Evolutionary conservation across 2,797 vertebrate genomes (phyloP).

Genomic region (Schizopygopsis pylzovi): DNA sequence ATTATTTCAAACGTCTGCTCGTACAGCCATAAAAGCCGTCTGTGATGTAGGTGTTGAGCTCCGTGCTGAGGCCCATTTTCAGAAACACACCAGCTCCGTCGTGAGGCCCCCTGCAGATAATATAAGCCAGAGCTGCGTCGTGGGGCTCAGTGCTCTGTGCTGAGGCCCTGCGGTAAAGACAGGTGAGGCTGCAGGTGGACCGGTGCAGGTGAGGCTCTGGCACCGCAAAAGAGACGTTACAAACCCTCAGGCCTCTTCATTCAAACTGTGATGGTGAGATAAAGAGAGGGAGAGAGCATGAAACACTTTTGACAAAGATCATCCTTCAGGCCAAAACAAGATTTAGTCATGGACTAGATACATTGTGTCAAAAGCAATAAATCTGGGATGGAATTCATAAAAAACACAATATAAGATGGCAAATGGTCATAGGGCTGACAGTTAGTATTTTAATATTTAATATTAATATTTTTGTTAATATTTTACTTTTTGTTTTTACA

Average conservation of each 20-base stretch:
- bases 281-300: conserved; percentile 31
- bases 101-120: conserved; percentile 1
- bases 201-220: conserved; percentile 62
- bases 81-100: conserved; percentile 5
- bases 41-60: conserved; percentile 8
- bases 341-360: conserved; percentile 29
- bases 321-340: conserved; percentile 13
- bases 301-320: conserved; percentile 41
- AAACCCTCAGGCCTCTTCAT: conserved; percentile 31
- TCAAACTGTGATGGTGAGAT: conserved; percentile 32
- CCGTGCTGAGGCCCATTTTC: conserved; percentile 7
- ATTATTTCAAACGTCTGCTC: background rate
- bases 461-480: background rate
- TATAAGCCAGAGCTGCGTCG: conserved; percentile 8
- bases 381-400: background rate
- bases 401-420: background rate
- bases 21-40: background rate
- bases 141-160: conserved; percentile 3
- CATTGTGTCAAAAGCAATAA: conserved; percentile 19
- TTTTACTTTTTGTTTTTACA: background rate
- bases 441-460: too few relatives aligned
- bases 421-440: background rate
- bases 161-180: conserved; percentile 42
- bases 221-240: conserved; percentile 38
- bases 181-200: conserved; percentile 39